A percentile compares a stretch with the other conserved stretches of the same genome.
phyloP scores from a whole-genome alignment of 2,797 vertebrate genomes.

The Gallinago nigripennis region DNA sequence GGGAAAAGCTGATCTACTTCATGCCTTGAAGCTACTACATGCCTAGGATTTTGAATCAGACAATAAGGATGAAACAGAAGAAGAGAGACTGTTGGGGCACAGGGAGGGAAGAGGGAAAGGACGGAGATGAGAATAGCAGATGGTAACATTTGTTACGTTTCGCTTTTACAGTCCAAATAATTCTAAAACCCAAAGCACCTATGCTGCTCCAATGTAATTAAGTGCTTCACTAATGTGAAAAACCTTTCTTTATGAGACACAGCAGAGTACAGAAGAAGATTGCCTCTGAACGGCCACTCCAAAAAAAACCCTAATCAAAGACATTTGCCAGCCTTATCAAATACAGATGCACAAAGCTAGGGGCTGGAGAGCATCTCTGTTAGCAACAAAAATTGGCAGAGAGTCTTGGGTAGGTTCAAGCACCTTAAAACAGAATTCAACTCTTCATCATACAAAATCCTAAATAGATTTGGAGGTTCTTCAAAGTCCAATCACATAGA shows the following conservation, averaged over 20 bases:
- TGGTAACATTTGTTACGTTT: neutral
- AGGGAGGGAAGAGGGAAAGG: neutral
- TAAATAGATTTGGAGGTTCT: constrained; percentile 63
- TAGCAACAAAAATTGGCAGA: constrained; percentile 67
- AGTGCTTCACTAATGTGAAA: constrained; percentile 64
- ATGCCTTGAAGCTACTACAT: constrained; percentile 41
- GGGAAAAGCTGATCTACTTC: constrained; percentile 28
- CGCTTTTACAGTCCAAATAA: constrained; percentile 50
- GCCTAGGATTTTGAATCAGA: constrained; percentile 58
- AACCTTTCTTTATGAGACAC: constrained; percentile 70
- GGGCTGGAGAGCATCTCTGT: constrained; percentile 43
- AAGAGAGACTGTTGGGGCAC: constrained; percentile 4
- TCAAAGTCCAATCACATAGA: constrained; percentile 44
- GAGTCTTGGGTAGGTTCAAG: constrained; percentile 33
- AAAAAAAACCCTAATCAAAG: constrained; percentile 73
- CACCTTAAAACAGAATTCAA: constrained; percentile 67
- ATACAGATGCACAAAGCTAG: constrained; percentile 71
- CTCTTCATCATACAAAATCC: constrained; percentile 55
- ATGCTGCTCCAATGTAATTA: constrained; percentile 66
- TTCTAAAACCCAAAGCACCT: constrained; percentile 56
- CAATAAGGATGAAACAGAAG: constrained; percentile 51
- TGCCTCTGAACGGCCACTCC: constrained; percentile 65
- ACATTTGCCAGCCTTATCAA: constrained; percentile 74
- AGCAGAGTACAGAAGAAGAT: constrained; percentile 54
- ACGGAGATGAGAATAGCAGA: neutral